Base-by-base conservation (phyloP, 2,888 invertebrate species). In the Sesia apiformis region DNA sequence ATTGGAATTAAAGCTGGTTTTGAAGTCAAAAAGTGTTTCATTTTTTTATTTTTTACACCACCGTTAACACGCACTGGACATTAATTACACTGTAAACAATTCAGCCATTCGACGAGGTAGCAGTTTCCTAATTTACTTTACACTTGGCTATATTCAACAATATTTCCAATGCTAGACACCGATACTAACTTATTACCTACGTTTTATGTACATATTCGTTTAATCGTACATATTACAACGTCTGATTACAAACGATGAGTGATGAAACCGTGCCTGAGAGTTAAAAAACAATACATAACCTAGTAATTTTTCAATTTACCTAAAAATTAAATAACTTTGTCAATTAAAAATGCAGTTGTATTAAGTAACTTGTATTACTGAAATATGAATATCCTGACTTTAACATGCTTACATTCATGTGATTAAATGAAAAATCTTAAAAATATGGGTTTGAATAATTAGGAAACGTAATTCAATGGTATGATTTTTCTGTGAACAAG, bases 21-120 rank as follows among this genome's bases (percentile, higher is more conserved):
- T 46, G 46, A 23, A 52, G 23, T 42, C 42, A 56, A 79, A 81
- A 78, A 73, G 78, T 78, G 76, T 74, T 76, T 78, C 74, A 74
- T 76, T 72, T 82, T 79, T 69, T 73, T 68, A 58, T 74, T 77
- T 72, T 76, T 73, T 75, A 77, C 76, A 80, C 76, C 75, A 76
- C 72, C 78, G 73, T 73, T 76, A 76, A 77, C 76, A 79, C 71
- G 68, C 72, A 76, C 74, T 76, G 75, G 78, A 80, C 77, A 78
- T 57, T 54, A 40, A 50, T 54, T 72, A 70, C 52, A 75, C 67
- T 76, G 74, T 79, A 70, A 78, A 81, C 79, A 79, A 76, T 73
- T 81, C 80, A 86, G 86, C 84, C 86, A 84, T 81, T 79, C 67
- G 74, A 69, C 78, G 87, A 87, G 87, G 87, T 87, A 86, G 87